phyloP scores from a whole-genome alignment of 2,888 invertebrate species.

The Parochlus steinenii region DNA sequence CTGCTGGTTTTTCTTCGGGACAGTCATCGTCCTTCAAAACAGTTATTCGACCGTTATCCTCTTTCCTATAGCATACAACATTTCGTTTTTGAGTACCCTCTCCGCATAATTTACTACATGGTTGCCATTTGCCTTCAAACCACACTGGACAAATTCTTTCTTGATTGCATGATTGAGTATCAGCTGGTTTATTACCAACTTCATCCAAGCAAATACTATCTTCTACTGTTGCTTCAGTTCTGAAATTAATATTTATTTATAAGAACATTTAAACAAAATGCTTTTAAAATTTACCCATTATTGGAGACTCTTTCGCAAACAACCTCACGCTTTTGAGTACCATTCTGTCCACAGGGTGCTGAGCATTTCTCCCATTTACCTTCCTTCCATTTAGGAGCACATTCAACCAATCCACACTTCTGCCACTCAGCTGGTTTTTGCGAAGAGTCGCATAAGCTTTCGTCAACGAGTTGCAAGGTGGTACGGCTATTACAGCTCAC shows the following conservation, averaged over 20 bases:
- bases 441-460: conserved; percentile 59
- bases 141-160: conserved; percentile 69
- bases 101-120: conserved; percentile 83
- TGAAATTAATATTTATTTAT: conserved; percentile 18
- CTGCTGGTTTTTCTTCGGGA: conserved; percentile 49
- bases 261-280: neutral
- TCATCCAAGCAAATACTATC: conserved; percentile 54
- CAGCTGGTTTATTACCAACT: conserved; percentile 50
- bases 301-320: conserved; percentile 65
- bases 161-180: conserved; percentile 55
- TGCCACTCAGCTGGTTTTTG: conserved; percentile 53
- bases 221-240: conserved; percentile 49
- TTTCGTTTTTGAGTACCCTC: conserved; percentile 66
- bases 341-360: conserved; percentile 62
- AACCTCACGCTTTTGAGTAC: conserved; percentile 50
- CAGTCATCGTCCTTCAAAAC: conserved; percentile 49
- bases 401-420: conserved; percentile 57
- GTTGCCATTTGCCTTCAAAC: conserved; percentile 80
- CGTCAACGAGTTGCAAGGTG: conserved; percentile 52
- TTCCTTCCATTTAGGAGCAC: conserved; percentile 65
- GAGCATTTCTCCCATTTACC: conserved; percentile 70
- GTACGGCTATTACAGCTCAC: conserved; percentile 66
- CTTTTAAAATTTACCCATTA: conserved; percentile 37
- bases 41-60: conserved; percentile 41
- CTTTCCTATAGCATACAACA: conserved; percentile 61